Conservation (phyloP, 2,113 vertebrate genomes). For the Nerophis ophidion region DNA sequence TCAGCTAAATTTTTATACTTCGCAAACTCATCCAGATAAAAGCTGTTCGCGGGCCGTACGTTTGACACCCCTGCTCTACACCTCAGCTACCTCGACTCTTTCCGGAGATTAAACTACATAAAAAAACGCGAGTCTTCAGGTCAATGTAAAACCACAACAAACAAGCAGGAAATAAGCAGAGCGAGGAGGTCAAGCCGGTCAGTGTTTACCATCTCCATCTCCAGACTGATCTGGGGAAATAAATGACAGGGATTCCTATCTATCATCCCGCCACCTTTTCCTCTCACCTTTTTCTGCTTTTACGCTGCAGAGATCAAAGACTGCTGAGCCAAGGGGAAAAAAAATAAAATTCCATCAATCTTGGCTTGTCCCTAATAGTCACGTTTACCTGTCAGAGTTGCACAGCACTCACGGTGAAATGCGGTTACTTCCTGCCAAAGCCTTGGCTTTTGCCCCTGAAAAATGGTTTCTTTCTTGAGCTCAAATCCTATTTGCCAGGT, state of each 20-base stretch:
- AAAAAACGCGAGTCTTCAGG: background rate
- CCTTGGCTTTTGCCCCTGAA: conserved; percentile 59
- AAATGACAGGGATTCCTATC: conserved; percentile 63
- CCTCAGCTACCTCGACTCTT: too few relatives aligned
- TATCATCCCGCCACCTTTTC: conserved; percentile 53
- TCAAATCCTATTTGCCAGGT: conserved; percentile 60
- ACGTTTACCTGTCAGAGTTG: conserved; percentile 68
- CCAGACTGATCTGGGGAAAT: conserved; percentile 58
- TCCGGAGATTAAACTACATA: too few relatives aligned
- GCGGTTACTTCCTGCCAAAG: conserved; percentile 56
- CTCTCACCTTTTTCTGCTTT: conserved; percentile 37
- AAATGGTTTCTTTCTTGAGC: conserved; percentile 62
- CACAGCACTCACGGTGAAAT: conserved; percentile 61
- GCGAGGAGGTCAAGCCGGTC: background rate
- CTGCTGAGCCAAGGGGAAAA: conserved; percentile 69
- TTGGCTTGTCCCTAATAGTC: conserved; percentile 63
- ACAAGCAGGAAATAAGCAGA: background rate
- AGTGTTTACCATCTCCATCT: conserved; percentile 8
- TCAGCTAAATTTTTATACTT: too few relatives aligned
- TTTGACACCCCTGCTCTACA: too few relatives aligned
- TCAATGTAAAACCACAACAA: background rate
- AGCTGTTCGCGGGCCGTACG: too few relatives aligned
- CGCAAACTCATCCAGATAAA: too few relatives aligned
- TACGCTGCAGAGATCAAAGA: conserved; percentile 64
- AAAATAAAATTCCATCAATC: conserved; percentile 59